Conservation (phyloP, 2,113 vertebrate genomes). For the Pseudopipra pipra region DNA sequence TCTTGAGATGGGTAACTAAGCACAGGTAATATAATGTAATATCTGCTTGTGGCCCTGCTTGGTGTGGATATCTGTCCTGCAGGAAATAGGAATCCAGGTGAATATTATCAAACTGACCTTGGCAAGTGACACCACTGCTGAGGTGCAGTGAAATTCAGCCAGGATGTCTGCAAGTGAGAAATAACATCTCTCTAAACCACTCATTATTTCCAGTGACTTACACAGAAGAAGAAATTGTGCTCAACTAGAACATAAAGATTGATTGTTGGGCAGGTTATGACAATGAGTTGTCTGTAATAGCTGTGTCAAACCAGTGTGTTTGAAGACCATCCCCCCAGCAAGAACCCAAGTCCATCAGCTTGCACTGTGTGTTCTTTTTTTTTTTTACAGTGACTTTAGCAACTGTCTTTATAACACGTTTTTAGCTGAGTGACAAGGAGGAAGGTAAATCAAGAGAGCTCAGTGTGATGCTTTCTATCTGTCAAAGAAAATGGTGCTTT, state of each 20-base stretch:
- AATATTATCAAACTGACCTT: neutral
- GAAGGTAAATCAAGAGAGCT: neutral
- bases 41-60: accelerated
- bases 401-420: neutral
- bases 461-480: neutral
- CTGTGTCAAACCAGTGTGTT: neutral
- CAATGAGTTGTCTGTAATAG: neutral
- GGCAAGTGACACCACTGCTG: neutral
- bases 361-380: neutral
- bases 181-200: neutral
- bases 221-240: neutral
- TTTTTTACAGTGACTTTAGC: neutral
- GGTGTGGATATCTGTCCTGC: neutral
- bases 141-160: neutral
- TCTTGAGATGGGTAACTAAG: neutral
- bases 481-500: neutral
- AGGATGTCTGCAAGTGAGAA: neutral
- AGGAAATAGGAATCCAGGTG: neutral
- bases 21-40: neutral
- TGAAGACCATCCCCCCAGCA: neutral
- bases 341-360: neutral
- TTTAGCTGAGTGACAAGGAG: neutral
- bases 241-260: neutral
- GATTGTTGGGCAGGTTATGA: neutral
- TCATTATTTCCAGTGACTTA: neutral